phyloP scores from a whole-genome alignment of 2,797 vertebrate species.

The Lindbergichthys nudifrons region DNA sequence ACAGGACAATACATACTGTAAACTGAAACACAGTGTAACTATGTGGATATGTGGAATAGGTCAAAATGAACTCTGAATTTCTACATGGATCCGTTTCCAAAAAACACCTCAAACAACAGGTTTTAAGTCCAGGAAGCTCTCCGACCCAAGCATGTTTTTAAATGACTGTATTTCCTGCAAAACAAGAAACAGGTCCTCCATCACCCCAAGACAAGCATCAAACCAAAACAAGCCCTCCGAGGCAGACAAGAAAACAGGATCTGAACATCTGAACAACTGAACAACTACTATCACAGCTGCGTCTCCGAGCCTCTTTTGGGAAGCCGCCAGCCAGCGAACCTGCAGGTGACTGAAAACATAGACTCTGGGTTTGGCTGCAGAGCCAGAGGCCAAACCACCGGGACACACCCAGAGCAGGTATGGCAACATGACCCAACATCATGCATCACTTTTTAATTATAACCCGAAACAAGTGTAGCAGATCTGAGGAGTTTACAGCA shows the following conservation, averaged over 20 bases:
- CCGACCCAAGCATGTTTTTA: too few relatives aligned
- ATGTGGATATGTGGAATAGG: too few relatives aligned
- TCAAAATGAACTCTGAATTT: too few relatives aligned
- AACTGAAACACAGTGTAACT: too few relatives aligned
- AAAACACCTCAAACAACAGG: too few relatives aligned
- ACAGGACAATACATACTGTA: too few relatives aligned
- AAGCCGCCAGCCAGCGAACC: constrained; percentile 40
- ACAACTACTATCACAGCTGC: constrained; percentile 45
- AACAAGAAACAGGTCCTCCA: background rate
- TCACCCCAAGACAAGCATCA: background rate
- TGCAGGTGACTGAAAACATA: constrained; percentile 26
- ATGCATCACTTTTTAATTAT: constrained; percentile 5
- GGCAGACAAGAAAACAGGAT: background rate
- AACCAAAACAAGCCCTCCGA: background rate
- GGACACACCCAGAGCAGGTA: constrained; percentile 61
- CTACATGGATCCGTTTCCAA: too few relatives aligned
- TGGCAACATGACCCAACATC: constrained; percentile 21
- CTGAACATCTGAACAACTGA: constrained; percentile 21
- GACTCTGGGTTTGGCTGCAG: background rate
- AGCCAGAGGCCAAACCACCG: constrained; percentile 22
- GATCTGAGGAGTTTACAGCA: background rate
- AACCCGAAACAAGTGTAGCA: constrained; percentile 9
- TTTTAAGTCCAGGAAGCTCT: too few relatives aligned
- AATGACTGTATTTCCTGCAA: background rate
- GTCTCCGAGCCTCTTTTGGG: constrained; percentile 23